These are phyloP conservation scores for Athalia rosae DNA, from an alignment of 2,888 invertebrate species.

Conservation along the genomic window DNA sequence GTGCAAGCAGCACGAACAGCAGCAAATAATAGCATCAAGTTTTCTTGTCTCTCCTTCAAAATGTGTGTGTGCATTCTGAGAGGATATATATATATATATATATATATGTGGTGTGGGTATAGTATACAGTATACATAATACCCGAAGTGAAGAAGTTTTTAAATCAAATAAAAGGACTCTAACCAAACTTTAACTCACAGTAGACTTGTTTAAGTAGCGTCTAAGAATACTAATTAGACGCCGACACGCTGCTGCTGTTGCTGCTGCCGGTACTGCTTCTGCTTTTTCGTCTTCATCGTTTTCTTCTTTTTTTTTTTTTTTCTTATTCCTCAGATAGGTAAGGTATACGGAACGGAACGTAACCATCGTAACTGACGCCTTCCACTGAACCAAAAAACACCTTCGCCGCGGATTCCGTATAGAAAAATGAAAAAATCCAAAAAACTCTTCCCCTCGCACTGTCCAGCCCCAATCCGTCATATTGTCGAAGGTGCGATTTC, in stretches of 20 bases:
- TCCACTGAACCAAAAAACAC: no score
- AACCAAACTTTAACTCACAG: slow-evolving; percentile 44
- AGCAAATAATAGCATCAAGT: slow-evolving; percentile 9
- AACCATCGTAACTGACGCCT: no score
- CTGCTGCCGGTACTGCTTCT: slow-evolving; percentile 15
- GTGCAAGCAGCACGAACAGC: neutral
- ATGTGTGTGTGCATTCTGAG: slow-evolving; percentile 16
- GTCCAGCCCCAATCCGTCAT: no score
- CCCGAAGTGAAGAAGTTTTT: slow-evolving; percentile 40
- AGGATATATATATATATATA: neutral
- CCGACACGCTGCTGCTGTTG: slow-evolving; percentile 34
- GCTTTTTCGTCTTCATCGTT: neutral
- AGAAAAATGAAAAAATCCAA: no score
- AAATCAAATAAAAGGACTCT: slow-evolving; percentile 46
- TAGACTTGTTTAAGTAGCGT: slow-evolving; percentile 46
- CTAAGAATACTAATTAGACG: slow-evolving; percentile 47
- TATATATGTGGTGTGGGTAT: no score
- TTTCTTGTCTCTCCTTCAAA: no score
- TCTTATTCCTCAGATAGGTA: neutral
- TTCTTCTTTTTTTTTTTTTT: no score
- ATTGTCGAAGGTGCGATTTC: no score
- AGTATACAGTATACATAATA: slow-evolving; percentile 16
- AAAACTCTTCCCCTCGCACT: no score
- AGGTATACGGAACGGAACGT: neutral
- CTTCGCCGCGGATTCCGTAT: no score